Evolutionary conservation across 2,888 invertebrate species (phyloP).

Genomic region (Tubiluchus corallicola): DNA sequence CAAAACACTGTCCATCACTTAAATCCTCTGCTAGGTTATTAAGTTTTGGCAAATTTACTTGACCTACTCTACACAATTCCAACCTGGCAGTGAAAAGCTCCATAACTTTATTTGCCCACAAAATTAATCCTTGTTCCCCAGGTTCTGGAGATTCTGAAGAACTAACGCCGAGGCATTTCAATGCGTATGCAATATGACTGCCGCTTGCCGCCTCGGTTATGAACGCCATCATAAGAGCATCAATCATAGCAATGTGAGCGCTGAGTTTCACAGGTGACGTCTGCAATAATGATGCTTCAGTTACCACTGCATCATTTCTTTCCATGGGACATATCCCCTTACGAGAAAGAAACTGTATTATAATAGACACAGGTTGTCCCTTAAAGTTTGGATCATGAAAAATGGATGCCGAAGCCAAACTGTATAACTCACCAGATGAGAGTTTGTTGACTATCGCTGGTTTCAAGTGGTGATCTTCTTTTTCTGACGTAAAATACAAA

Average conservation of each 20-base stretch:
- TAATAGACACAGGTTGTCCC: background rate
- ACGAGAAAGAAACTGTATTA: background rate
- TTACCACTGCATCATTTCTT: background rate
- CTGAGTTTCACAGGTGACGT: background rate
- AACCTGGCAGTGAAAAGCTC: background rate
- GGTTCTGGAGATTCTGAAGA: background rate
- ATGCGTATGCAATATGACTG: background rate
- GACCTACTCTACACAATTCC: background rate
- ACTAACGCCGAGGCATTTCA: background rate
- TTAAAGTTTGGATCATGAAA: background rate
- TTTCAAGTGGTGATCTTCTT: background rate
- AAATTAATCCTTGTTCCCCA: background rate
- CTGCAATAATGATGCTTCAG: background rate
- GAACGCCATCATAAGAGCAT: background rate
- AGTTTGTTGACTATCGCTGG: background rate
- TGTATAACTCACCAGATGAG: background rate
- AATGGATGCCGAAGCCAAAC: background rate
- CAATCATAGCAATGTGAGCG: conserved; percentile 1
- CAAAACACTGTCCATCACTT: background rate
- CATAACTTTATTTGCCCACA: background rate
- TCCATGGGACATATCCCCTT: too few relatives aligned
- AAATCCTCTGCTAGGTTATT: background rate
- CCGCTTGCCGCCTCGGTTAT: background rate
- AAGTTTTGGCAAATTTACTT: background rate
- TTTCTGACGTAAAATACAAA: background rate